A percentile compares a stretch with the other conserved stretches of the same genome.
Conservation (phyloP, 92 coral and sea anemone species). For the Epizoanthus fatuus region DNA sequence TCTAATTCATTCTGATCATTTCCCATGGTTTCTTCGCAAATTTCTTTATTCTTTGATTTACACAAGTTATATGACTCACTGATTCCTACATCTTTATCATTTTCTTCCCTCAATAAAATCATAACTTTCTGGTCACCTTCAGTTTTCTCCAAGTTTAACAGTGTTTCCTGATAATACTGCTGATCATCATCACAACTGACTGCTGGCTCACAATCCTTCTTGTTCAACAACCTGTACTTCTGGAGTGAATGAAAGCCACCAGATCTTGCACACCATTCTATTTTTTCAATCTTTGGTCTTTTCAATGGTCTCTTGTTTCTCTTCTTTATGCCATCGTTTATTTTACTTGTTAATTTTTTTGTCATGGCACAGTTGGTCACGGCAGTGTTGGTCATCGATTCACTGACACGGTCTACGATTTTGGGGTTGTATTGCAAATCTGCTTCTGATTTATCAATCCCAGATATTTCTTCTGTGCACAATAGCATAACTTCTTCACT, state of each 20-base stretch:
- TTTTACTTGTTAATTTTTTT: not conserved
- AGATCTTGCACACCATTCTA: conserved; percentile 85
- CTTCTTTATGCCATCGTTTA: conserved; percentile 2
- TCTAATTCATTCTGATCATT: conserved; percentile 18
- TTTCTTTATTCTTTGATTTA: not conserved
- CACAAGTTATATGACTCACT: not conserved
- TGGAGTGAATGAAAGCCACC: conserved; percentile 53
- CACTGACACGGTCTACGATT: not conserved
- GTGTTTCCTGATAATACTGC: not conserved
- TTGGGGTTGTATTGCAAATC: not conserved
- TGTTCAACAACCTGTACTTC: conserved; percentile 50
- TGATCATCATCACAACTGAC: conserved; percentile 11
- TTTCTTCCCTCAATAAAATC: not conserved
- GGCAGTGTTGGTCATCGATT: not conserved
- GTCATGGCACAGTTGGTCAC: not conserved
- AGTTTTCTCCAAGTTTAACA: not conserved
- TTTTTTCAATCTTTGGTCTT: conserved; percentile 68
- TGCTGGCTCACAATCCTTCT: conserved; percentile 32
- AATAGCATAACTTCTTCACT: not conserved
- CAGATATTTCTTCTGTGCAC: conserved; percentile 12
- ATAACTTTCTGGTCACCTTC: not conserved
- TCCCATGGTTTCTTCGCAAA: not conserved
- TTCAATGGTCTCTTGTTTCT: not conserved
- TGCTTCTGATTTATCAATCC: not conserved
- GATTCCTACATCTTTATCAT: not conserved